Evolutionary conservation across 1,140 invertebrate species (phyloP).

Genomic region (Hycleus cichorii): DNA sequence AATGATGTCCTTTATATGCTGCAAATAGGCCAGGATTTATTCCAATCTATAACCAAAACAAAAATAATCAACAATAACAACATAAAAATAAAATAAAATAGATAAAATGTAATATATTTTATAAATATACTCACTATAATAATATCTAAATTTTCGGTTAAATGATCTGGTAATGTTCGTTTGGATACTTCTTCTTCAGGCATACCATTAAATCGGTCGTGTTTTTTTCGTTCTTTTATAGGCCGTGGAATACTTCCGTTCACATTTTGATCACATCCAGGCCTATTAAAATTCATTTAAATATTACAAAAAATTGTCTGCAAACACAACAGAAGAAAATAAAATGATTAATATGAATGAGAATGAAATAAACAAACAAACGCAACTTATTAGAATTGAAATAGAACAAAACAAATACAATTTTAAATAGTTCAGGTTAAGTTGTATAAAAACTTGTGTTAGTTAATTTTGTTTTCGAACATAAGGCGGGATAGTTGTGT

Average conservation of each 20-base stretch:
- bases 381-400: too few species aligned
- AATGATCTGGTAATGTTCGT: slow-evolving; percentile 86
- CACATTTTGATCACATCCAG: slow-evolving; percentile 57
- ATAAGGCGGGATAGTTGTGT: too few species aligned
- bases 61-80: slow-evolving; percentile 13
- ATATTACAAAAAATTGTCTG: slow-evolving; percentile 14
- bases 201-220: slow-evolving; percentile 95
- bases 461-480: too few species aligned
- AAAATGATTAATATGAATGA: neutral
- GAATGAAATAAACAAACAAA: neutral
- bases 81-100: neutral
- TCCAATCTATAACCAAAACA: slow-evolving; percentile 68
- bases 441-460: too few species aligned
- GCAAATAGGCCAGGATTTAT: slow-evolving; percentile 96
- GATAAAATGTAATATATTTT: neutral
- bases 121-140: slow-evolving; percentile 80
- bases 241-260: slow-evolving; percentile 54
- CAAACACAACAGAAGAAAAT: slow-evolving; percentile 16
- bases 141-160: slow-evolving; percentile 88
- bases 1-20: slow-evolving; percentile 96
- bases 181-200: slow-evolving; percentile 92
- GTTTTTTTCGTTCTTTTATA: slow-evolving; percentile 85
- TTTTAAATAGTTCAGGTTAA: too few species aligned
- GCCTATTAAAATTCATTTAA: slow-evolving; percentile 43
- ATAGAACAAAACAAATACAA: too few species aligned